Evolutionary conservation across 1,140 invertebrate genomes (phyloP), one percentile per base, ranked within the genome.

Genomic region (Macrostomum lignano): DNA sequence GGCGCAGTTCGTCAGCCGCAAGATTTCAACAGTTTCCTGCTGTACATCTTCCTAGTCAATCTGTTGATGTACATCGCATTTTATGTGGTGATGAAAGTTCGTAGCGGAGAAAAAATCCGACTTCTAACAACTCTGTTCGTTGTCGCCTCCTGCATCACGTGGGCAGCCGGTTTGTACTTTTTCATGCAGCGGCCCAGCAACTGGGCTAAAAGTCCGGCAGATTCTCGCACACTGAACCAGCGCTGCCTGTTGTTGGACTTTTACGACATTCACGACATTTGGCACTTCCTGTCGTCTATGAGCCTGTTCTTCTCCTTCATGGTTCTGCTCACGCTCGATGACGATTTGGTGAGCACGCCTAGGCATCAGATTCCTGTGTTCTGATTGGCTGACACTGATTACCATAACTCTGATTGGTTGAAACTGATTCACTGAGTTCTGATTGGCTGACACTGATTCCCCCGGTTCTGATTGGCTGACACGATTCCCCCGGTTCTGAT

Each of bases 181-280:
- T 82, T 79, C 58, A 54, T 72, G 7, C 60, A 68, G 26, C 69
- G 71, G 44, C 67, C 68, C 3, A 76, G 73, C 25, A 72, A 72
- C 13, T 81, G 75, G 75, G 66, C 69, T 44, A 60, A 61, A 44
- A 72, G 48, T 1, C 73, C 78, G 7, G 74, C 77, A 0, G 60
- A 70, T 45, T 79, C 74, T 0, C 63, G 75, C 21, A 58, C 64
- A 17, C 65, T 64, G 40, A 86, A 84, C 52, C 63, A 65, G 23
- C 61, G 63, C 15, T 86, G 78, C 48, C 55, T 67, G 3, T 44
- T 78, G 3, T 55, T 79, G 2, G 55, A 67, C 31, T 78, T 81
- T 45, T 79, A 73, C 47, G 78, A 86, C 54, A 65, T 62, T 21
- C 78, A 84, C 52, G 77, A 84, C 45, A 65, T 76, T 15, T 84